Evolutionary conservation across 1,140 invertebrate species (phyloP).

Genomic region (Monochamus saltuarius): DNA sequence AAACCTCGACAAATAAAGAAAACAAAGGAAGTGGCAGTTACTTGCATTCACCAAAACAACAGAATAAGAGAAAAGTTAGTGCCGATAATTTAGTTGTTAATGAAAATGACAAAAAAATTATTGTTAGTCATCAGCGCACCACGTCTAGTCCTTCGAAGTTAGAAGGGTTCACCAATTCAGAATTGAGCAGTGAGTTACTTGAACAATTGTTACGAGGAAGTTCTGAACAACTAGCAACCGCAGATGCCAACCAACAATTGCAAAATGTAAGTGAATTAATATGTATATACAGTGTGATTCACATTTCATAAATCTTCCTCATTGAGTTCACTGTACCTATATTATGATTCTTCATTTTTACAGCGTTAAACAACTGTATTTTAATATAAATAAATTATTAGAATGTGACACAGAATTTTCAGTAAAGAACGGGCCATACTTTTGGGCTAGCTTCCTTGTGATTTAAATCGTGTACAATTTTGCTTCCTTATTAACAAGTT

Average conservation of each 20-base stretch:
- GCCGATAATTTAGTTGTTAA: constrained; percentile 53
- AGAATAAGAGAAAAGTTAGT: constrained; percentile 55
- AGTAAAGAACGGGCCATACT: too few relatives aligned
- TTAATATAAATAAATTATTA: too few relatives aligned
- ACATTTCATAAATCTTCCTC: too few relatives aligned
- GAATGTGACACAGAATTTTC: too few relatives aligned
- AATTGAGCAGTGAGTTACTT: constrained; percentile 65
- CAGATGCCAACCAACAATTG: constrained; percentile 45
- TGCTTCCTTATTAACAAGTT: too few relatives aligned
- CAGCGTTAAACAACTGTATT: too few relatives aligned
- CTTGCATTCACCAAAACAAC: constrained; percentile 23
- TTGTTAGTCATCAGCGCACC: constrained; percentile 68
- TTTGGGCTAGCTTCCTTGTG: too few relatives aligned
- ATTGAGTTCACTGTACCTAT: too few relatives aligned
- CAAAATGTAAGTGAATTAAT: constrained; percentile 54
- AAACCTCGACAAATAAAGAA: constrained; percentile 48
- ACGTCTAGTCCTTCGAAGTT: constrained; percentile 78
- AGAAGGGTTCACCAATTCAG: constrained; percentile 58
- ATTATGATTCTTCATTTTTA: too few relatives aligned
- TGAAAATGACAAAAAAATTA: constrained; percentile 49
- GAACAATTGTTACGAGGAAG: constrained; percentile 73
- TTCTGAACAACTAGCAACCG: constrained; percentile 68
- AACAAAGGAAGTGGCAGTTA: not conserved
- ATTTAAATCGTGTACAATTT: too few relatives aligned
- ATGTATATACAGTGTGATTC: too few relatives aligned